Conservation (phyloP, 2,797 vertebrate species). For the Nothura maculosa region DNA sequence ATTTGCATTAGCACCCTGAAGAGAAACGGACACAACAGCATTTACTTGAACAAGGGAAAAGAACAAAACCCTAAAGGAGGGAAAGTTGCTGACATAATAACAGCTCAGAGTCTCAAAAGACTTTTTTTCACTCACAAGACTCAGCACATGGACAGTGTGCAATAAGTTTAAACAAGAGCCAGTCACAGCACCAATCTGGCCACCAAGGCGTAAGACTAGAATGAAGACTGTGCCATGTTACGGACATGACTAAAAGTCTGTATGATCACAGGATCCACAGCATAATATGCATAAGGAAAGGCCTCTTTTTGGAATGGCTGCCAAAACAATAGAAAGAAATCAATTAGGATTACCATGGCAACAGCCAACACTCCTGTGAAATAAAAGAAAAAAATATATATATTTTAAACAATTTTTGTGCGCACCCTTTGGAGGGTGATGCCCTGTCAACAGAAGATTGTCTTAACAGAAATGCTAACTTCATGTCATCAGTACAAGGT, state of each 20-base stretch:
- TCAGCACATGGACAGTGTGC: not conserved
- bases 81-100: not conserved
- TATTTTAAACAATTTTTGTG: conserved; percentile 26
- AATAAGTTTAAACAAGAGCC: not conserved
- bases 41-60: not conserved
- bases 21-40: not conserved
- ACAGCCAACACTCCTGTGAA: conserved; percentile 76
- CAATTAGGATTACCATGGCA: conserved; percentile 79
- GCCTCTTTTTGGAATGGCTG: conserved; percentile 71
- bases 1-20: not conserved
- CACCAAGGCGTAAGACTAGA: not conserved
- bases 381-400: conserved; percentile 48
- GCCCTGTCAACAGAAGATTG: not conserved
- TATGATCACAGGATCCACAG: not conserved
- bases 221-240: not conserved
- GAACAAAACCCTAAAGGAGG: too few species aligned
- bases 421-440: not conserved
- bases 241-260: not conserved
- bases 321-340: conserved; percentile 78
- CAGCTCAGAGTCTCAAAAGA: not conserved
- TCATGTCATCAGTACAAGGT: not conserved
- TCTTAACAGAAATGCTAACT: not conserved
- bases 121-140: not conserved
- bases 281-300: conserved; percentile 3
- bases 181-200: not conserved